Evolutionary conservation across 1,140 invertebrate genomes (phyloP).

Genomic region (Cyclina sinensis): DNA sequence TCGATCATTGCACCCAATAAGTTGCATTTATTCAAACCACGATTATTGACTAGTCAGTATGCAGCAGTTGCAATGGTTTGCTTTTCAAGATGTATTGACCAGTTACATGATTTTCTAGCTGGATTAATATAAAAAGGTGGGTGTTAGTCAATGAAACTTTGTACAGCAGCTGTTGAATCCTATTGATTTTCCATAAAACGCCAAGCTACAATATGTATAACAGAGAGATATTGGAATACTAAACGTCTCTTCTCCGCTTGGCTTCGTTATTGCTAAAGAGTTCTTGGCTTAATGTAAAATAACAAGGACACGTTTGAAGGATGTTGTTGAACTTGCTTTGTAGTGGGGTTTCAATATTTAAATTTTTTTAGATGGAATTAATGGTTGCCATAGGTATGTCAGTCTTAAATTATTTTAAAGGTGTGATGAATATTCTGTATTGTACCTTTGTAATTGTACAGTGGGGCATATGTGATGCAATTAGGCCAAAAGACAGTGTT

Average conservation of each 20-base stretch:
- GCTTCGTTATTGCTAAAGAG: too few species aligned
- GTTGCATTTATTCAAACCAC: too few species aligned
- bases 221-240: constrained; percentile 47
- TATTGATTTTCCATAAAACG: constrained; percentile 57
- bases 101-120: constrained; percentile 35
- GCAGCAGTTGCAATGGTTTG: too few species aligned
- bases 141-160: constrained; percentile 25
- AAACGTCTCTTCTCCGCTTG: constrained; percentile 3
- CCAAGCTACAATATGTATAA: constrained; percentile 29
- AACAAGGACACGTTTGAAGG: not conserved
- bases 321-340: not conserved
- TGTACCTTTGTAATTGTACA: too few species aligned
- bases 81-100: too few species aligned
- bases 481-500: too few species aligned
- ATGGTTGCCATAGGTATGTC: not conserved
- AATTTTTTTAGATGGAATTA: not conserved
- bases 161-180: constrained; percentile 48
- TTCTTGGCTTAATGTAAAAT: too few species aligned
- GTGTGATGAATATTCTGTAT: too few species aligned
- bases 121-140: constrained; percentile 26
- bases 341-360: not conserved
- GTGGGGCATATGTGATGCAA: too few species aligned
- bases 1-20: too few species aligned
- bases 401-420: not conserved
- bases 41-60: too few species aligned